Conservation (phyloP, 2,797 vertebrate species). For the Pachyuromys duprasi region DNA sequence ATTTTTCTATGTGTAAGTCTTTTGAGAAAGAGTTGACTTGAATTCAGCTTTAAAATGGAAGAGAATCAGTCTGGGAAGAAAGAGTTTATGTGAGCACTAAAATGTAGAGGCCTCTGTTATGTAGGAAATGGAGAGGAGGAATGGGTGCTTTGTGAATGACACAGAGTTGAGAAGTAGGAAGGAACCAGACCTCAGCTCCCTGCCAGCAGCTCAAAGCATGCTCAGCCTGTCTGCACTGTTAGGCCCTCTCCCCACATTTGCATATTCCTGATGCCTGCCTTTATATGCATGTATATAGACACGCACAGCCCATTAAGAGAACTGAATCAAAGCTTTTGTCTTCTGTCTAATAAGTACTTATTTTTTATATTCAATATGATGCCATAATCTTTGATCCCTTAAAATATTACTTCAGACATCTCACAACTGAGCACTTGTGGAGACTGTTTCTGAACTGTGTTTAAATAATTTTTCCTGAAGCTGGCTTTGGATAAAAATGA, state of each 20-base stretch:
- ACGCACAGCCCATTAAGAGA: constrained; percentile 66
- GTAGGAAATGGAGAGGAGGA: constrained; percentile 37
- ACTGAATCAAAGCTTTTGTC: constrained; percentile 57
- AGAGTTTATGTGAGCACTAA: constrained; percentile 23
- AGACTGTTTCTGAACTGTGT: constrained; percentile 12
- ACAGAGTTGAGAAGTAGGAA: constrained; percentile 49
- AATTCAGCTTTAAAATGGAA: constrained; percentile 39
- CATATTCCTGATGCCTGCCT: constrained; percentile 17
- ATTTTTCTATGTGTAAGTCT: constrained; percentile 47
- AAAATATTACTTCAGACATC: constrained; percentile 60
- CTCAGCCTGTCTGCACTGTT: neutral
- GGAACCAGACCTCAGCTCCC: neutral
- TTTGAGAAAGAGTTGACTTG: constrained; percentile 6
- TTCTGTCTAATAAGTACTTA: constrained; percentile 63
- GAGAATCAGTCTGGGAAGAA: neutral
- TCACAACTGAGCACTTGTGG: neutral
- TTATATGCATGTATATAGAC: constrained; percentile 24
- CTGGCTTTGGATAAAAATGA: constrained; percentile 19
- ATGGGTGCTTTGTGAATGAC: constrained; percentile 32
- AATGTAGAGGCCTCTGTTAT: constrained; percentile 4
- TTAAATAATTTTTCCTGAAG: constrained; percentile 45
- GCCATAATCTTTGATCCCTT: constrained; percentile 62
- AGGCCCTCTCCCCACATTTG: neutral
- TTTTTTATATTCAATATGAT: constrained; percentile 57
- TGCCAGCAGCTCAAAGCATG: neutral